Evolutionary conservation across 1,140 invertebrate species (phyloP).

Genomic region (Littorina saxatilis): DNA sequence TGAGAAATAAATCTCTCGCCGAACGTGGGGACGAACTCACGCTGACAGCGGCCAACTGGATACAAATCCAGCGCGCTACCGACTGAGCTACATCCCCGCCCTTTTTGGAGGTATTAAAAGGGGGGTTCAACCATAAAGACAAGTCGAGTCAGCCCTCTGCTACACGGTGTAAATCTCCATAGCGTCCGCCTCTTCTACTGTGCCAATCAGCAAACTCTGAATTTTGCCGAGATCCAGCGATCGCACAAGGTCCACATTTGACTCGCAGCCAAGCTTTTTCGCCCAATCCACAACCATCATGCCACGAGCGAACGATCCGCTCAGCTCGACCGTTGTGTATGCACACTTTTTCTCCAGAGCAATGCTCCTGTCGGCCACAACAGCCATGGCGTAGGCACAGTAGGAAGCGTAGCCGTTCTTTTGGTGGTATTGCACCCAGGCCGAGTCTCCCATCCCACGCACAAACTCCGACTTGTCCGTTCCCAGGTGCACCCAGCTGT

Average conservation of each 20-base stretch:
- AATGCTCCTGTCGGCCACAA: constrained; percentile 53
- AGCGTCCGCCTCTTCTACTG: background rate
- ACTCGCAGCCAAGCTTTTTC: constrained; percentile 35
- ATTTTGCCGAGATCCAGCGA: constrained; percentile 52
- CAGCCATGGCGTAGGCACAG: constrained; percentile 54
- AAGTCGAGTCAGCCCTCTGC: no score
- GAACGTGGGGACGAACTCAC: no score
- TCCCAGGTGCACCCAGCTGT: constrained; percentile 26
- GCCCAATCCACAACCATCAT: constrained; percentile 67
- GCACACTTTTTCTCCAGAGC: constrained; percentile 50
- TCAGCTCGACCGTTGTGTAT: constrained; percentile 62
- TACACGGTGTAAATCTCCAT: constrained; percentile 8
- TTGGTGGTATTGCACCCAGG: background rate
- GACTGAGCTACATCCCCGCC: no score
- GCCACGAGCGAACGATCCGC: constrained; percentile 58
- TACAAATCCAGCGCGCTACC: no score
- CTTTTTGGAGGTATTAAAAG: no score
- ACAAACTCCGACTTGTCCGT: constrained; percentile 12
- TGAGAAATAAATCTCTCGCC: no score
- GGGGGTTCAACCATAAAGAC: no score
- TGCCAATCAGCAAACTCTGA: constrained; percentile 35
- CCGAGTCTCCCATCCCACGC: background rate
- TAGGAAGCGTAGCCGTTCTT: background rate
- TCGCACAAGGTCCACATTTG: constrained; percentile 56
- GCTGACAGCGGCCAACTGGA: no score